A percentile compares a stretch with the other conserved stretches of the same genome.
Conservation (phyloP, 2,888 invertebrate genomes). For the Crossocerus cetratus region DNA sequence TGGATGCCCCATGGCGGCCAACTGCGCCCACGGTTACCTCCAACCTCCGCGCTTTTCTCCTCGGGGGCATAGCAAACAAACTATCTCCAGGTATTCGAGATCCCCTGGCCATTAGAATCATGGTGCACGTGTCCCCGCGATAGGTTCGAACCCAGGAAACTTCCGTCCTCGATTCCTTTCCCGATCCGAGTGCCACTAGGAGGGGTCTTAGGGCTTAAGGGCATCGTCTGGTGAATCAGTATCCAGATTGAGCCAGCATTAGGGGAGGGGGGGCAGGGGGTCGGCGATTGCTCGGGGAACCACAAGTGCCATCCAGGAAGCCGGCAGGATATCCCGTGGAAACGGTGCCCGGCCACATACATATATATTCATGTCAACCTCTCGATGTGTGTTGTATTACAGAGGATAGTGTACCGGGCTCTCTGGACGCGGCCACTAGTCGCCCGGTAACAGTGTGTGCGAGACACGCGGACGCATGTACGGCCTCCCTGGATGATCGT, state of each 20-base stretch:
- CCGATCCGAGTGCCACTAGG: too few species aligned
- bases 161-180: too few species aligned
- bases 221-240: too few species aligned
- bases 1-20: slow-evolving; percentile 22
- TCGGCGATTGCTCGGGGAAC: neutral
- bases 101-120: too few species aligned
- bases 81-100: too few species aligned
- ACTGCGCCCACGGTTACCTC: slow-evolving; percentile 4
- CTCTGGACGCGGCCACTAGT: slow-evolving; percentile 23
- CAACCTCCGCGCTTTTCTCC: too few species aligned
- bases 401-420: neutral
- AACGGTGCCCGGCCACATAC: slow-evolving; percentile 11
- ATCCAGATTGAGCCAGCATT: neutral
- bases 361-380: too few species aligned
- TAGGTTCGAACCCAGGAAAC: too few species aligned
- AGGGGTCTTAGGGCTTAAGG: too few species aligned
- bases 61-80: too few species aligned
- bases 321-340: slow-evolving; percentile 48
- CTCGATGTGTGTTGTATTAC: too few species aligned
- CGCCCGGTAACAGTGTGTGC: slow-evolving; percentile 33
- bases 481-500: slow-evolving; percentile 58
- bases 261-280: neutral
- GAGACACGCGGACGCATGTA: slow-evolving; percentile 56
- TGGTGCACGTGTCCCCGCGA: too few species aligned
- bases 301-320: slow-evolving; percentile 23